Evolutionary conservation across 2,888 invertebrate species (phyloP), one percentile per base, ranked within the genome.

Genomic region (Melieria crassipennis): DNA sequence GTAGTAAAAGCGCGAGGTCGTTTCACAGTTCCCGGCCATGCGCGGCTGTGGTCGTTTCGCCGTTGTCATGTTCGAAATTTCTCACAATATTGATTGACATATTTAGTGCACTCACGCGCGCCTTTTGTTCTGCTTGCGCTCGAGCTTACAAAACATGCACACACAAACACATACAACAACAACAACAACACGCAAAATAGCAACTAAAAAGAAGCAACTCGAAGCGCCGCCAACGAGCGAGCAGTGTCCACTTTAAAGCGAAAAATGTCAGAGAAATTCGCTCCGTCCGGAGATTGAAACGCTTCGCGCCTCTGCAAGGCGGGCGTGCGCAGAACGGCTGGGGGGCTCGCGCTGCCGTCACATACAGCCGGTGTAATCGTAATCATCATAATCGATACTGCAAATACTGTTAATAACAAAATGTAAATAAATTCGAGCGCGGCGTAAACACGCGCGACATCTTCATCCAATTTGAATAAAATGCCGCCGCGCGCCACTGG

Each of bases 401-500:
- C 48, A 63, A 63, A 47, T 47, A 16, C 48, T 63, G 47, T 46
- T 63, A 46, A 63, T 61, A 61, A 61, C 61, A 61, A 61, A 61
- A 11, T 30, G 9, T 2, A 30, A 30, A 30, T 30, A 30, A 30
- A 30, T 1, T 30, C 30, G 30, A 30, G 30, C 30, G 30, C 3
- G 30, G 30, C 30, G 58, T 58, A 58, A 58, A 58, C 58, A 58
- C 58, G 58, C 58, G 52, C 61, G 75, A 79, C 57, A 73, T 69
- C 60, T 48, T 64, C 69, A 79, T 72, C 76, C 76, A 77, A 77
- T 78, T 77, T 77, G 76, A 67, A 73, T 61, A 61, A 30, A 61
- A 42, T 42, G 61, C 61, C 73, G 69, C 61, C 7, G 57, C 58
- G 60, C 13, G 61, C 43, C 70, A 72, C 72, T 75, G 13, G 70